A percentile compares a stretch with the other conserved stretches of the same genome.
Conservation (phyloP, 2,797 vertebrate genomes). For the Cetoscarus ocellatus region DNA sequence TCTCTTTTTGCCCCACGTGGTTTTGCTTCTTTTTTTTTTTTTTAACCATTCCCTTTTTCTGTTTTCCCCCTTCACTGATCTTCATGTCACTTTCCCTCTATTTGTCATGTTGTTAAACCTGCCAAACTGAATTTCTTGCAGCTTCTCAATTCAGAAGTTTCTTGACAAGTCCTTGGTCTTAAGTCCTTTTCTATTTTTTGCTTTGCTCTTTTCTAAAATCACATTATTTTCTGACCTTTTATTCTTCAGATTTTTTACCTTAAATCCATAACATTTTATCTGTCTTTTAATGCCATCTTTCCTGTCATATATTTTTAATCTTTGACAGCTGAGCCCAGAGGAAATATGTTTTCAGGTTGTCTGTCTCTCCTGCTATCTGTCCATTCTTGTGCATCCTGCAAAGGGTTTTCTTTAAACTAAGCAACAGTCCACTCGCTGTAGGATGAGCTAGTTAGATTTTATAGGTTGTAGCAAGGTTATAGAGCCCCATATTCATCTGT, state of each 20-base stretch:
- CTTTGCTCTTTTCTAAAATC: constrained; percentile 8
- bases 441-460: too few relatives aligned
- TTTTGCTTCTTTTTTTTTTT: constrained; percentile 11
- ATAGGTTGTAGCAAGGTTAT: too few relatives aligned
- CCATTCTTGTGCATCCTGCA: background rate
- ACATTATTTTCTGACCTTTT: background rate
- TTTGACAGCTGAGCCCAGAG: background rate
- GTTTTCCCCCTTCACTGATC: constrained; percentile 4
- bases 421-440: too few relatives aligned
- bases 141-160: constrained; percentile 3
- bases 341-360: too few relatives aligned
- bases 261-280: constrained; percentile 24
- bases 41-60: constrained; percentile 12
- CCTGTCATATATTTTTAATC: constrained; percentile 10
- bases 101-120: constrained; percentile 43
- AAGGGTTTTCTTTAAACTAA: background rate
- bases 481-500: too few relatives aligned
- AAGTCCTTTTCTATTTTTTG: background rate
- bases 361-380: background rate
- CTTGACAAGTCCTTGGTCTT: background rate
- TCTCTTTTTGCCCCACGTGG: constrained; percentile 13
- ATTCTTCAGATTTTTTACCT: constrained; percentile 7
- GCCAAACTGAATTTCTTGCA: constrained; percentile 17
- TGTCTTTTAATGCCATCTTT: background rate
- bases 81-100: constrained; percentile 14